These are phyloP conservation scores for Microctenopoma stevenorrisi DNA, from an alignment of 2,797 vertebrate species.

Conservation along the genomic window DNA sequence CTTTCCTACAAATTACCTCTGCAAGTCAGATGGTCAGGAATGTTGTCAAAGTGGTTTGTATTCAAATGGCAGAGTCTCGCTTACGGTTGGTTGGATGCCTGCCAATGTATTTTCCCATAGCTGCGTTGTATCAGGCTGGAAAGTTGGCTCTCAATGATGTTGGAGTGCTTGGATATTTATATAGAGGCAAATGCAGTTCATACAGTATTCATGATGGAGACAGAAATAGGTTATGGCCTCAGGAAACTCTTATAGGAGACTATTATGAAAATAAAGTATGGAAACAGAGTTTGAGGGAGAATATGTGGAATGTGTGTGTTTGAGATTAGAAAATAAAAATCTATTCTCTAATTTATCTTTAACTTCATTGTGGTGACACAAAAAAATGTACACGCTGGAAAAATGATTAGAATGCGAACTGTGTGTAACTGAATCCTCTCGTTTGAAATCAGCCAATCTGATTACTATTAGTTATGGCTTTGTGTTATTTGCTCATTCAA, in stretches of 20 bases:
- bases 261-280: conserved; percentile 49
- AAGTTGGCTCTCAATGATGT: conserved; percentile 70
- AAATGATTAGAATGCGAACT: background rate
- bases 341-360: conserved; percentile 2
- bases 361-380: background rate
- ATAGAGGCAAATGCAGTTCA: conserved; percentile 72
- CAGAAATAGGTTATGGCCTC: conserved; percentile 73
- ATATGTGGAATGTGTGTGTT: conserved; percentile 3
- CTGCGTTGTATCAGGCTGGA: conserved; percentile 69
- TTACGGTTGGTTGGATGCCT: conserved; percentile 61
- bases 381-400: background rate
- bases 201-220: conserved; percentile 77
- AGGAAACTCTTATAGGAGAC: conserved; percentile 67
- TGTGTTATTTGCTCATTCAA: background rate
- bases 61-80: conserved; percentile 57
- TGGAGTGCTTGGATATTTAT: conserved; percentile 74
- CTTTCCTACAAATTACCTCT: conserved; percentile 35
- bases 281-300: conserved; percentile 30
- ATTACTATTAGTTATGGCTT: background rate
- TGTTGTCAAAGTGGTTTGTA: conserved; percentile 72
- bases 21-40: conserved; percentile 61
- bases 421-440: background rate
- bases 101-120: conserved; percentile 76
- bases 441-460: background rate
- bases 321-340: conserved; percentile 11